Evolutionary conservation across 2,797 vertebrate species (phyloP).

Genomic region (Adelosebastes latens): DNA sequence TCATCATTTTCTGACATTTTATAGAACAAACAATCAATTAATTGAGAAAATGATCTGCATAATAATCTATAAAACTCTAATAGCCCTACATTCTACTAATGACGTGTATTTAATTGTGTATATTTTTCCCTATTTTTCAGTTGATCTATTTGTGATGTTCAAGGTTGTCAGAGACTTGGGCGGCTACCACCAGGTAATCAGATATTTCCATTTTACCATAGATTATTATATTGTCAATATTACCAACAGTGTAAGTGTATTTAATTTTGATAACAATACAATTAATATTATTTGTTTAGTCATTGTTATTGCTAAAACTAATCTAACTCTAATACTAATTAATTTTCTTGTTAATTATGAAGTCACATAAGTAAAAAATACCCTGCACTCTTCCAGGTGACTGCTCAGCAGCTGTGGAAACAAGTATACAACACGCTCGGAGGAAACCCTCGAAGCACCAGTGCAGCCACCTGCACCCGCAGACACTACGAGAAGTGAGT

Average conservation of each 20-base stretch:
- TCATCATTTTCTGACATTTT: not conserved
- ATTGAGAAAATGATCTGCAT: not conserved
- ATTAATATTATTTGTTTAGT: not conserved
- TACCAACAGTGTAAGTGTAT: too few relatives aligned
- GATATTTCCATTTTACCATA: not conserved
- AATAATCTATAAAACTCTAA: not conserved
- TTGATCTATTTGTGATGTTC: conserved; percentile 85
- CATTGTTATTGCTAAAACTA: too few relatives aligned
- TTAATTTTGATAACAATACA: not conserved
- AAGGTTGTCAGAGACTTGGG: conserved; percentile 78
- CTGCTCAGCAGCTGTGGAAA: conserved; percentile 84
- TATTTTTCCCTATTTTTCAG: conserved; percentile 59
- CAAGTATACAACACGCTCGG: conserved; percentile 85
- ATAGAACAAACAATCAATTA: accelerated
- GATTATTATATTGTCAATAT: not conserved
- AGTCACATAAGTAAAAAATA: not conserved
- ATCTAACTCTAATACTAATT: not conserved
- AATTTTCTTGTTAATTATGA: not conserved
- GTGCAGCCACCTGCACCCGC: conserved; percentile 86
- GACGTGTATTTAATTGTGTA: not conserved
- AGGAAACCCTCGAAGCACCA: conserved; percentile 85
- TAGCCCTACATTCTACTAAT: not conserved
- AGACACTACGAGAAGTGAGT: conserved; percentile 86
- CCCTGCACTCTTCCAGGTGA: conserved; percentile 71
- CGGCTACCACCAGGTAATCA: conserved; percentile 83